Evolutionary conservation across 2,888 invertebrate species (phyloP), one percentile per base, ranked within the genome.

Genomic region (Diarsia rubi): DNA sequence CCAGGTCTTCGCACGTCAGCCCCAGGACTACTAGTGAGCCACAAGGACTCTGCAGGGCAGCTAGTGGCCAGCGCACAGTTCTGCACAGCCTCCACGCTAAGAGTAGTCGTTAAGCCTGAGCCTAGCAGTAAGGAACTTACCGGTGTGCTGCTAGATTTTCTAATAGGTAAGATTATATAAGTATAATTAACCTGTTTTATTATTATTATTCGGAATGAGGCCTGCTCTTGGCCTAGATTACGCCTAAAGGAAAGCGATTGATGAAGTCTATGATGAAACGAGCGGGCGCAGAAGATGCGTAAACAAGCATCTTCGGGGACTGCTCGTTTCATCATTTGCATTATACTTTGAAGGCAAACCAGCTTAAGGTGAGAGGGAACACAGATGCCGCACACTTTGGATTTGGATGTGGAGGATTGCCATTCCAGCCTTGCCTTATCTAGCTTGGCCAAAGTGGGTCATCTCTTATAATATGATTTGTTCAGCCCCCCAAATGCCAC

Each of bases 41-140:
- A 89, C 21, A 88, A 92, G 57, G 87, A 88, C 57, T 83, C 90
- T 47, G 96, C 96, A 0, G 91, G 93, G 0, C 94, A 95, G 85
- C 82, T 96, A 27, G 96, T 96, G 31, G 91, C 93, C 54, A 95
- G 95, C 81, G 96, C 95, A 0, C 93, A 92, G 74, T 88, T 91
- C 88, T 95, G 96, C 86, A 69, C 79, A 11, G 85, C 81, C 47
- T 91, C 95, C 19, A 94, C 94, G 9, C 87, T 96, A 37, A 84
- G 95, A 9, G 88, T 96, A 49, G 92, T 96, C 14, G 24, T 82
- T 8, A 83, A 84, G 0, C 91, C 94, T 0, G 90, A 89, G 14
- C 94, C 95, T 0, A 88, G 83, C 2, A 94, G 93, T 69, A 85
- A 84, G 0, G 93, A 93, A 16, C 83, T 96, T 14, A 90, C 93